Evolutionary conservation across 2,888 invertebrate genomes (phyloP), one percentile per base, ranked within the genome.

Genomic region (Hermaeophaga mercurialis): DNA sequence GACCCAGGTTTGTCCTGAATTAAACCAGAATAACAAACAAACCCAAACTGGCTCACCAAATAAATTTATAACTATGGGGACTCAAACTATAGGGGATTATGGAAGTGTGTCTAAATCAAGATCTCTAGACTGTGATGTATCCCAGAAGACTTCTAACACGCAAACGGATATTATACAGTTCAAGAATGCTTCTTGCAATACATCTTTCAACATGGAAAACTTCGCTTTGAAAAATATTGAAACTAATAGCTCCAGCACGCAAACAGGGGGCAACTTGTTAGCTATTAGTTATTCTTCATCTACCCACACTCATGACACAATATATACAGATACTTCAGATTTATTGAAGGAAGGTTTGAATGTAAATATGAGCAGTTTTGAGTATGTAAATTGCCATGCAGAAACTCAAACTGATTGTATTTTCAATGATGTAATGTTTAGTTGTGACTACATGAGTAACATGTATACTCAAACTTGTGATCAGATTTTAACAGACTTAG

Each of bases 361-460:
- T 17, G 58, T 58, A 12, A 68, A 65, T 57, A 64, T 67, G 49
- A 69, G 66, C 36, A 64, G 63, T 24, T 74, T 75, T 55, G 60
- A 62, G 62, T 77, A 79, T 54, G 74, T 78, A 19, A 80, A 82
- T 55, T 82, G 83, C 54, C 81, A 82, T 59, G 81, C 76, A 56
- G 84, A 86, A 72, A 86, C 85, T 0, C 86, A 86, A 72, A 86
- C 85, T 0, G 83, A 83, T 64, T 69, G 77, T 41, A 73, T 78
- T 61, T 71, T 76, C 4, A 69, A 68, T 44, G 72, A 71, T 49
- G 73, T 74, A 28, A 66, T 78, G 45, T 70, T 78, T 24, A 69
- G 68, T 53, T 70, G 68, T 33, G 76, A 76, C 63, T 75, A 71
- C 61, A 74, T 73, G 62, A 70, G 72, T 31, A 72, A 75, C 58